These are phyloP conservation scores for Drosophila kanekoi DNA, from an alignment of 2,888 invertebrate genomes.

Conservation along the genomic window DNA sequence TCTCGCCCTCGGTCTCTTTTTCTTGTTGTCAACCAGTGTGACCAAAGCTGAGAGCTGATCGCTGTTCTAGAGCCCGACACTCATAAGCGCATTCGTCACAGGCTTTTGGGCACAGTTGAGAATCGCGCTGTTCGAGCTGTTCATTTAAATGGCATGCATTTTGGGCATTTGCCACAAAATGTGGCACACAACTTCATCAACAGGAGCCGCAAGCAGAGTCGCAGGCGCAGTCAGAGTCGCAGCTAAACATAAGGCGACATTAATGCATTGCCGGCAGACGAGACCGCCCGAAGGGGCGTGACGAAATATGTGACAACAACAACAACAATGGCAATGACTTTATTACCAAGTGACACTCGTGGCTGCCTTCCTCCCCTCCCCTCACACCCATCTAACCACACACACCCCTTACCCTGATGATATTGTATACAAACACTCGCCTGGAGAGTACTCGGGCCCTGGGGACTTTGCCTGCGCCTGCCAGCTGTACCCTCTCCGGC, in stretches of 20 bases:
- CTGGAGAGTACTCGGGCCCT: constrained; percentile 49
- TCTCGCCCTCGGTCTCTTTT: constrained; percentile 8
- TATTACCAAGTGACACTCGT: constrained; percentile 74
- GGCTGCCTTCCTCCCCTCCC: constrained; percentile 33
- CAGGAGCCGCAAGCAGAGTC: constrained; percentile 22
- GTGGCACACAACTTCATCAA: constrained; percentile 76
- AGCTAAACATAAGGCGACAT: constrained; percentile 74
- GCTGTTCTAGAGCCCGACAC: background rate
- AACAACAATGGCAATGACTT: constrained; percentile 76
- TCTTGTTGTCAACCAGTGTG: constrained; percentile 8
- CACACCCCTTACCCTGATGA: constrained; percentile 8
- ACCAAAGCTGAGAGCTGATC: constrained; percentile 8
- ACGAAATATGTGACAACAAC: constrained; percentile 73
- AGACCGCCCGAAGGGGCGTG: constrained; percentile 78
- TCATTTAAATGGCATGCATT: constrained; percentile 70
- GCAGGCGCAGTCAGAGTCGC: constrained; percentile 15
- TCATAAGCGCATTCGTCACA: constrained; percentile 77
- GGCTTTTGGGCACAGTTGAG: constrained; percentile 66
- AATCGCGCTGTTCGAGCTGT: constrained; percentile 43
- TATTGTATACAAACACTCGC: constrained; percentile 58
- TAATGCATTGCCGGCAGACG: constrained; percentile 73
- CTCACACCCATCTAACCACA: background rate
- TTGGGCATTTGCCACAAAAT: constrained; percentile 66
- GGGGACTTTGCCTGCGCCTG: constrained; percentile 54
- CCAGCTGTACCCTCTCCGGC: constrained; percentile 51